Evolutionary conservation across 2,113 vertebrate species (phyloP), one percentile per base, ranked within the genome.

Genomic region (Pseudonaja textilis): DNA sequence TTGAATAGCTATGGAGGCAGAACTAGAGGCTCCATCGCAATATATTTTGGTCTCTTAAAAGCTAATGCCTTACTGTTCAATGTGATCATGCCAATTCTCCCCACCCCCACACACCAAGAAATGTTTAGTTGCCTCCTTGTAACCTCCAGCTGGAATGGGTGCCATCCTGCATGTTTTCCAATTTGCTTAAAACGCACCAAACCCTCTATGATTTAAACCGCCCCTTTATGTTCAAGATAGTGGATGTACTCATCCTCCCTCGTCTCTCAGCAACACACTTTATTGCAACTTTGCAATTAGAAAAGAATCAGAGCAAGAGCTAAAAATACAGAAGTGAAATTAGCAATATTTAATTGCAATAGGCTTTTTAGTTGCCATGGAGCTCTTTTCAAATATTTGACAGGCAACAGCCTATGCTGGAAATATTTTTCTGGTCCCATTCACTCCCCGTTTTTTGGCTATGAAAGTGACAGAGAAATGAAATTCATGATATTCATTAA

Each of bases 341-440:
- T 93, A 90, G 88, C 55, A 89, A 90, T 85, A 93, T 93, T 90
- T 93, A 93, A 93, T 93, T 93, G 88, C 92, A 93, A 50, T 87
- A 47, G 57, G 39, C 52, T 90, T 61, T 87, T 89, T 42, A n/a
- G 92, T 93, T 93, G 92, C 88, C 55, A 93, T 93, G 92, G 92
- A 54, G 74, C 88, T 47, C 45, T 90, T 86, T 93, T 3, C 26
- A 93, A 90, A 64, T 42, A 57, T 86, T 93, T 90, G 74, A 39
- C 29, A 93, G 90, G 88, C 74, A 54, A 86, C n/a, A 90, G 10
- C 42, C 74, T 89, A 45, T 85, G 42, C 42, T 85, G 54, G 86
- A 89, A 89, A 85, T 18, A 12, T 86, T 12, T 39, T 23, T 89
- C 64, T 91, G 5, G 11, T 42, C 16, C 9, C 42, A 69, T 69